These are phyloP conservation scores for Hypena proboscidalis DNA, from an alignment of 2,888 invertebrate species.

Conservation along the genomic window DNA sequence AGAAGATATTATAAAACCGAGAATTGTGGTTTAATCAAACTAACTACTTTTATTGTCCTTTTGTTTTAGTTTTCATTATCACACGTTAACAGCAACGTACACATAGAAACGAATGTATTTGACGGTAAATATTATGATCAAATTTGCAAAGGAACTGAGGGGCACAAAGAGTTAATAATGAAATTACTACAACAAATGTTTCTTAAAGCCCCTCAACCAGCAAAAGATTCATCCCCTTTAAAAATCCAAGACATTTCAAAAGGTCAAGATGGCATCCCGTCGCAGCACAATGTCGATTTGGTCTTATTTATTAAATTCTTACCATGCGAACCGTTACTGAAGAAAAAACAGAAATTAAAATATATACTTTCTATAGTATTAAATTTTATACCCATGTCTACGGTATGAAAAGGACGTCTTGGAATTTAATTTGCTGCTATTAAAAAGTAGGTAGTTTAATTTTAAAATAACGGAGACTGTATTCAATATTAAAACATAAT, in stretches of 20 bases:
- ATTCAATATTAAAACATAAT: constrained; percentile 44
- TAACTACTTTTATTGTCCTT: too few species aligned
- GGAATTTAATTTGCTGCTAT: constrained; percentile 69
- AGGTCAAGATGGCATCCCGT: constrained; percentile 37
- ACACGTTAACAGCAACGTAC: too few species aligned
- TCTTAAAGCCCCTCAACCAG: constrained; percentile 1
- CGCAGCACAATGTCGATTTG: constrained; percentile 33
- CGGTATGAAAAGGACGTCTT: constrained; percentile 49
- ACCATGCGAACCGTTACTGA: constrained; percentile 24
- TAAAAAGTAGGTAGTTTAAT: constrained; percentile 42
- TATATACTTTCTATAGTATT: constrained; percentile 35
- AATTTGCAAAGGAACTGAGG: too few species aligned
- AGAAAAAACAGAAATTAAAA: constrained; percentile 43
- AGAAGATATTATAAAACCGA: too few species aligned
- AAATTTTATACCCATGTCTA: constrained; percentile 48
- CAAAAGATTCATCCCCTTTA: constrained; percentile 13
- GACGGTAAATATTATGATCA: too few species aligned
- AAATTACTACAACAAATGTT: constrained; percentile 2
- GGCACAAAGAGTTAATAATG: neutral
- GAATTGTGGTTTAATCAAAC: too few species aligned
- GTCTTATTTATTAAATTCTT: constrained; percentile 52
- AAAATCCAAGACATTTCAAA: constrained; percentile 26
- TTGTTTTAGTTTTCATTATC: too few species aligned
- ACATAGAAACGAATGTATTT: too few species aligned
- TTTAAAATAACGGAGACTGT: constrained; percentile 41